These are phyloP conservation scores for Chrysolina haemoptera DNA, from an alignment of 2,888 invertebrate genomes.

Conservation along the genomic window DNA sequence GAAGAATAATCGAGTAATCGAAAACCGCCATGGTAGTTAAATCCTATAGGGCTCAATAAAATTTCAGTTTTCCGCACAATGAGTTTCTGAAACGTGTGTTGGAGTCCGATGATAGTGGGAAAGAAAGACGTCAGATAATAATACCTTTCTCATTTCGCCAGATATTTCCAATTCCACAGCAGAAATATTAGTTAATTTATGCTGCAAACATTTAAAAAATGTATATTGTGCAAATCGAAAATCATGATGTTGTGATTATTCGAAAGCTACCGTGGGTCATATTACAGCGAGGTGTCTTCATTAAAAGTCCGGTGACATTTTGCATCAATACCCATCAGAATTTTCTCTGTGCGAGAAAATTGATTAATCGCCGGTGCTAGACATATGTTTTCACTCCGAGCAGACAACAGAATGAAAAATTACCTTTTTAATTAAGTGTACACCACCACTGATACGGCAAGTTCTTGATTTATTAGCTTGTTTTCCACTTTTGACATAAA, in stretches of 20 bases:
- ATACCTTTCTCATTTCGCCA: no score
- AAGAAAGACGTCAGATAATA: no score
- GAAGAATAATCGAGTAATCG: no score
- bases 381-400: constrained; percentile 43
- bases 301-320: neutral
- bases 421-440: constrained; percentile 45
- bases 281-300: constrained; percentile 2
- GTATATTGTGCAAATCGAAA: no score
- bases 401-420: constrained; percentile 46
- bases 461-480: constrained; percentile 7
- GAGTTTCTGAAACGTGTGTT: no score
- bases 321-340: constrained; percentile 15
- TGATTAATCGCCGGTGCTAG: constrained; percentile 43
- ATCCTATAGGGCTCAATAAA: no score
- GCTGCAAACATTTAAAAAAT: no score
- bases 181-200: no score
- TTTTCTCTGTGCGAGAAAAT: constrained; percentile 26
- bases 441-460: neutral
- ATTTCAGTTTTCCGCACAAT: no score
- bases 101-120: no score
- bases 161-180: no score
- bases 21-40: no score
- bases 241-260: neutral
- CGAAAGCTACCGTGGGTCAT: neutral
- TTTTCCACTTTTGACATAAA: neutral